Percentiles rank a stretch among this genome's conserved stretches.
These are phyloP conservation scores for Oncorhynchus tshawytscha DNA, from an alignment of 2,113 vertebrate species.

Conservation along the genomic window DNA sequence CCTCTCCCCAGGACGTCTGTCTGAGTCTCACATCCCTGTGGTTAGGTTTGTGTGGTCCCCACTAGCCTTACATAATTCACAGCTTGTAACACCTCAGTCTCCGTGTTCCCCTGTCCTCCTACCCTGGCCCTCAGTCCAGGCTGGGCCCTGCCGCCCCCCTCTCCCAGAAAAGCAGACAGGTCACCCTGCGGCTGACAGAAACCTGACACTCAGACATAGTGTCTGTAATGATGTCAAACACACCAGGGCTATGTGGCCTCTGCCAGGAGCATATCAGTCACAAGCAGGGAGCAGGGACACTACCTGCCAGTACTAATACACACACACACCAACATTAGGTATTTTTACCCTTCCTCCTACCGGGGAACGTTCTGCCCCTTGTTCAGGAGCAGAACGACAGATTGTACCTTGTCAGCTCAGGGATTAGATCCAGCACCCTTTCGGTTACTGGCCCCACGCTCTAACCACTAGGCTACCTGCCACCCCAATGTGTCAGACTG, in stretches of 20 bases:
- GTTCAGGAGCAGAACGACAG: too few species aligned
- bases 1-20: constrained; percentile 57
- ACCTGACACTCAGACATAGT: constrained; percentile 57
- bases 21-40: constrained; percentile 35
- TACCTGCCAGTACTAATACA: not conserved
- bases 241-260: constrained; percentile 29
- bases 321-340: too few species aligned
- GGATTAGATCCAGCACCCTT: too few species aligned
- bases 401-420: too few species aligned
- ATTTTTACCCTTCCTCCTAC: too few species aligned
- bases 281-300: not conserved
- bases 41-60: constrained; percentile 58
- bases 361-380: too few species aligned
- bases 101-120: not conserved
- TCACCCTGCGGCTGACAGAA: too few species aligned
- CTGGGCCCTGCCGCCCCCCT: too few species aligned
- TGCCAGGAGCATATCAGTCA: not conserved
- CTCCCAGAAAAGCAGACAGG: too few species aligned
- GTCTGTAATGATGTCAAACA: constrained; percentile 66
- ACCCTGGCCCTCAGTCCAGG: not conserved
- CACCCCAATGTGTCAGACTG: too few species aligned
- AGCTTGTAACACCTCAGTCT: constrained; percentile 26
- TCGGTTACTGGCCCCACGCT: too few species aligned
- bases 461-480: too few species aligned
- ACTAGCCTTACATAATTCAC: constrained; percentile 46